phyloP scores from a whole-genome alignment of 2,888 invertebrate genomes.

The Ethmia dodecea region DNA sequence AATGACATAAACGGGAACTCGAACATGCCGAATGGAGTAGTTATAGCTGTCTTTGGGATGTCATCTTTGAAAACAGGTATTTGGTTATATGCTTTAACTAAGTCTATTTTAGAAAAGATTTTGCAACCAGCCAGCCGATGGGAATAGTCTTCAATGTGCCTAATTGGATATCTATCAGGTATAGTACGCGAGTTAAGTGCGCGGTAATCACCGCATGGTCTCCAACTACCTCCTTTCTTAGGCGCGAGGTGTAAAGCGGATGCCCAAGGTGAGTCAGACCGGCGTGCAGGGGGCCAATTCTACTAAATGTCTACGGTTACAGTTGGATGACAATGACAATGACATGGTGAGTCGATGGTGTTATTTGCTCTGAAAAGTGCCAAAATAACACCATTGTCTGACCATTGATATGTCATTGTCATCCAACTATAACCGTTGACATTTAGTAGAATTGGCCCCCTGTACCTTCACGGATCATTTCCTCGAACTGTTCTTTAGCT shows the following conservation, averaged over 20 bases:
- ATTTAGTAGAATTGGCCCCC: too few species aligned
- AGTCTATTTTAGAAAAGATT: conserved; percentile 6
- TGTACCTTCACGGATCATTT: conserved; percentile 19
- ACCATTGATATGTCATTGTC: too few species aligned
- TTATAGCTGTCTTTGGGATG: conserved; percentile 31
- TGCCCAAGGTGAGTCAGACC: conserved; percentile 26
- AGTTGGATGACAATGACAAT: too few species aligned
- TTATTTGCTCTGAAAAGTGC: too few species aligned
- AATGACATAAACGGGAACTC: conserved; percentile 33
- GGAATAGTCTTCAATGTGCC: conserved; percentile 12
- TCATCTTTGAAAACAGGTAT: conserved; percentile 34
- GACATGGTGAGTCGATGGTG: too few species aligned
- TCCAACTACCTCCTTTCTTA: conserved; percentile 24
- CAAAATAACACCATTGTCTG: too few species aligned
- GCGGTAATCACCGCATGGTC: conserved; percentile 33
- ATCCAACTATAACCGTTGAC: too few species aligned
- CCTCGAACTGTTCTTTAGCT: conserved; percentile 22
- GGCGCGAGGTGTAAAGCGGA: conserved; percentile 28
- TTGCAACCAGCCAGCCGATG: conserved; percentile 7
- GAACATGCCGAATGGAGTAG: conserved; percentile 28
- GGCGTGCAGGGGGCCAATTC: too few species aligned
- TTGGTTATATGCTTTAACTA: conserved; percentile 31
- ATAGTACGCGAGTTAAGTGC: conserved; percentile 10
- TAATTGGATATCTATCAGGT: conserved; percentile 15
- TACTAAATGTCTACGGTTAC: too few species aligned